Evolutionary conservation across 1,140 invertebrate species (phyloP), one percentile per base, ranked within the genome.

Genomic region (Eurytemora carolleeae): DNA sequence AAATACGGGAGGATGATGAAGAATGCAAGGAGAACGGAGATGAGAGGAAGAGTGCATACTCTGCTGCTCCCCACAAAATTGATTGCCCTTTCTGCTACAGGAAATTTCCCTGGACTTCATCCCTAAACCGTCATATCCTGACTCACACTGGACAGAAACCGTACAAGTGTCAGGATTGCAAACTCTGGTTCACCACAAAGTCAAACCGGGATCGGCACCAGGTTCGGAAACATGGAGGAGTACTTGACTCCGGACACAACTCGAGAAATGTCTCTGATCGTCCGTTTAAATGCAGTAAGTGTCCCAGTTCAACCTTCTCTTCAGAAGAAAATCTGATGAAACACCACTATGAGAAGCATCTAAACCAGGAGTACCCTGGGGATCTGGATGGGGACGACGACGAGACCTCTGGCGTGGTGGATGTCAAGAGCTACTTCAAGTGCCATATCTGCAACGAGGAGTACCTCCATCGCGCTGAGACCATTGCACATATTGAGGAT

Each of bases 111-210:
- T 97, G 93, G 93, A 86, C 86, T 1, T 93, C 88, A 16, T 95
- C 91, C 0, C 75, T 97, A 12, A 79, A 89, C 1, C 78, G 92
- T 1, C 92, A 96, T 71, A 85, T 95, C 23, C 77, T 92, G 0
- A 94, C 89, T 0, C 89, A 94, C 68, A 93, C 88, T 2, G 92
- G 92, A 1, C 89, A 96, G 70, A 97, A 97, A 69, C 93, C 93
- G 0, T 96, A 85, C 74, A 88, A 92, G 69, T 97, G 93, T 71
- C 82, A 83, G 1, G 82, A 88, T 65, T 97, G 93, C 70, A 82
- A 84, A 0, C 76, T 96, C 0, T 78, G 89, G 0, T 97, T 97
- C 71, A 96, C 92, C 2, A 97, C 92, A 0, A 97, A 97, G 69
- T 94, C 89, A 1, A 97, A 97, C 71, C 90, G 93, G 70, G 93